Base-by-base conservation (phyloP, 1,140 invertebrate species). In the Belonocnema kinseyi region DNA sequence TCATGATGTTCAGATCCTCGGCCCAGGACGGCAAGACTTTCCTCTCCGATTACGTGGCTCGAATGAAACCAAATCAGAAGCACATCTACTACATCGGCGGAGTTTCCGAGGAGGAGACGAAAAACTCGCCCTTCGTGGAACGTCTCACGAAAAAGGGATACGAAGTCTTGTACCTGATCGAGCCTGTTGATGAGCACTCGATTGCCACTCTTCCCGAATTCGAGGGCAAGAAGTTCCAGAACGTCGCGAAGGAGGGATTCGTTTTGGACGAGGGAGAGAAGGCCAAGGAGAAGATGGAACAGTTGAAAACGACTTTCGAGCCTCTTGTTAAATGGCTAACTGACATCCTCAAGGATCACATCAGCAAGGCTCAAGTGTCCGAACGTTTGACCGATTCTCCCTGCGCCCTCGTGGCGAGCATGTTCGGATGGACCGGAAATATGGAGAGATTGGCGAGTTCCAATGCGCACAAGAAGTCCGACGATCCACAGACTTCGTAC, bases 221-320 rank as follows among this genome's bases (percentile, higher is more conserved):
- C 91, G 98, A 99, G 86, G 97, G 98, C 46, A 99, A 99, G 92
- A 99, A 99, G 91, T 99, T 99, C 96, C 98, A 99, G 92, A 99
- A 99, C 88, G 97, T 99, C 50, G 99, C 99, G 77, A 99, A 99
- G 91, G 99, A 99, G 92, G 98, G 98, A 2, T 95, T 99, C 84
- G 94, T 95, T 74, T 89, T 99, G 1, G 95, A 97, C 77, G 97
- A 96, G 88, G 95, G 94, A 19, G 95, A 97, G 79, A 95, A 95
- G 78, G 94, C 95, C 72, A 97, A 98, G 87, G 95, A 97, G 87
- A 94, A 94, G 82, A 93, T 96, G 83, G 97, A 99, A 90, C 93
- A 94, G 61, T 85, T 97, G 26, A 95, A 97, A 85, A 94, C 93
- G 80, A 93, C 94, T 70, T 99, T 96, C 88, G 98, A 99, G 91